Evolutionary conservation across 1,140 invertebrate species (phyloP), one percentile per base, ranked within the genome.

Genomic region (Trigoniulus corallinus): DNA sequence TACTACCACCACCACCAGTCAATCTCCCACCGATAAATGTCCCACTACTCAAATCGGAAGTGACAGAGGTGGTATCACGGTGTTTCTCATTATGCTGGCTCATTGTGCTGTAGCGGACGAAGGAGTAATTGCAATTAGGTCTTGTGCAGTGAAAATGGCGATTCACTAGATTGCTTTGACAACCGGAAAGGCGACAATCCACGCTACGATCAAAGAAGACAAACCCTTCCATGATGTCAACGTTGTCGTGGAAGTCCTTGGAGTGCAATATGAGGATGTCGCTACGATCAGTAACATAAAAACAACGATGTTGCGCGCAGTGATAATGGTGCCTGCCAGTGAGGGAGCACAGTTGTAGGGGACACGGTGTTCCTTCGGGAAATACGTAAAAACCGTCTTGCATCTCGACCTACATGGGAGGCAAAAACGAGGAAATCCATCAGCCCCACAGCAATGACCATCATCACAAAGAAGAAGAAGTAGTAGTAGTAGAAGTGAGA

Each of bases 231-330:
- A 81, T 67, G 54, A 87, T 85, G 56, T 81, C 79, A 18, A 85
- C 76, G 58, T 80, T 85, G 55, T 81, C 81, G 62, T 88, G 84
- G 61, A 88, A 88, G 59, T 87, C 82, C 58, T 79, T 79, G 46
- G 80, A 76, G 60, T 88, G 84, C 58, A 78, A 71, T 4, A 78
- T 66, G 4, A 85, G 61, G 27, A 79, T 74, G 55, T 82, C 80
- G 12, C 75, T 67, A 39, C 74, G 67, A 53, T 81, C 75, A 1
- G 80, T 82, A 12, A 75, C 75, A 57, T 80, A 82, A 57, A 79
- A 74, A 61, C 81, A 88, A n/a, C 83, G 65, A 1, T 75, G 74
- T 54, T 69, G 75, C 2, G 75, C 77, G 62, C 84, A 88, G 61
- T 88, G 85, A 62, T 76, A 80, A 61, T 80, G 84, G 48, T 78